Conservation (phyloP, 2,888 invertebrate genomes). For the Amphipyra berbera region DNA sequence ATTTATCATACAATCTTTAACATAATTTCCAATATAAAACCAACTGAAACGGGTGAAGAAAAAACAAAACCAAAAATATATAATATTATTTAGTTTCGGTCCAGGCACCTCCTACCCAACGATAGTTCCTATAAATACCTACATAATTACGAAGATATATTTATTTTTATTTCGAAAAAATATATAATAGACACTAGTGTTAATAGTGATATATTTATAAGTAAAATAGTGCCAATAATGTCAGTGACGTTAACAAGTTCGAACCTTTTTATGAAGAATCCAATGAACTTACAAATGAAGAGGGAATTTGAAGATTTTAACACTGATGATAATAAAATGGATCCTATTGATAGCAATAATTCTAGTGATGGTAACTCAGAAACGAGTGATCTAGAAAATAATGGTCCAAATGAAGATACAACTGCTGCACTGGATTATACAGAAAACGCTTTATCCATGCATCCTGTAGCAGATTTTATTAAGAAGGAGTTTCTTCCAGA, state of each 20-base stretch:
- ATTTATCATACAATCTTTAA: background rate
- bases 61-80: constrained; percentile 1
- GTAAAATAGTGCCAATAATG: constrained; percentile 80
- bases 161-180: constrained; percentile 82
- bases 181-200: constrained; percentile 77
- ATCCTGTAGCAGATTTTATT: constrained; percentile 86
- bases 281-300: constrained; percentile 85
- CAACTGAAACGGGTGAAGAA: constrained; percentile 68
- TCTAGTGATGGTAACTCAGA: constrained; percentile 85
- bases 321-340: constrained; percentile 76
- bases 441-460: constrained; percentile 78
- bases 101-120: constrained; percentile 89
- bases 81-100: constrained; percentile 65
- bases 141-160: constrained; percentile 86
- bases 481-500: constrained; percentile 88
- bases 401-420: constrained; percentile 74
- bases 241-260: constrained; percentile 83
- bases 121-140: constrained; percentile 90
- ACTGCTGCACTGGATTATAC: constrained; percentile 80
- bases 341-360: constrained; percentile 78
- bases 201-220: constrained; percentile 73
- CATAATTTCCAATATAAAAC: background rate
- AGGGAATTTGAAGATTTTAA: constrained; percentile 82
- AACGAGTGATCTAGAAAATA: constrained; percentile 83
- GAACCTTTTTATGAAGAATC: constrained; percentile 81